These are phyloP conservation scores for Condylostylus longicornis DNA, from an alignment of 1,140 invertebrate species.

Conservation along the genomic window DNA sequence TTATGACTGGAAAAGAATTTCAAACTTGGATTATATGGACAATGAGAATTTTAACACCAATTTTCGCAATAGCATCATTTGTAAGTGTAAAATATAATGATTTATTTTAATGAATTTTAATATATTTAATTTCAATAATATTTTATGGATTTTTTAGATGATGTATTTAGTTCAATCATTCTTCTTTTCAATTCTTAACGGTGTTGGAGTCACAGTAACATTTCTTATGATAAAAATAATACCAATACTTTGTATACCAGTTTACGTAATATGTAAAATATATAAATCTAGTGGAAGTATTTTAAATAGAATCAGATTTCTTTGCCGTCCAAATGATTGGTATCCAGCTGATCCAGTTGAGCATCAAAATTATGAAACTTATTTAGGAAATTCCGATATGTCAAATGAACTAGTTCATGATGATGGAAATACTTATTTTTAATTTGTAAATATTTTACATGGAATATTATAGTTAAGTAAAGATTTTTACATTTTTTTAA, in stretches of 20 bases:
- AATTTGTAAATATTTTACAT: too few relatives aligned
- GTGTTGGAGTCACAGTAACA: neutral
- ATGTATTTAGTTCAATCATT: neutral
- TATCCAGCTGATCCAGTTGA: neutral
- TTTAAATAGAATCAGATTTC: neutral
- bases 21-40: slow-evolving; percentile 7
- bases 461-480: too few relatives aligned
- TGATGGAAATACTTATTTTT: too few relatives aligned
- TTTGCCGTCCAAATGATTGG: neutral
- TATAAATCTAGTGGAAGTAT: neutral
- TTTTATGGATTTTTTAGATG: neutral
- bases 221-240: neutral
- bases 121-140: neutral
- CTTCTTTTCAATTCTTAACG: neutral
- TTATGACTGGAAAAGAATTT: slow-evolving; percentile 55
- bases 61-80: neutral
- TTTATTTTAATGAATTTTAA: neutral
- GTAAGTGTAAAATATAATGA: neutral
- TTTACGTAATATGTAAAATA: neutral
- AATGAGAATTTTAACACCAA: neutral
- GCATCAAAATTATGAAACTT: neutral
- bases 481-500: too few relatives aligned
- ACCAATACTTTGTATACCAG: neutral
- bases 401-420: neutral
- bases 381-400: neutral